Base-by-base conservation (phyloP, 2,888 invertebrate genomes). In the Balanococcus diminutus region DNA sequence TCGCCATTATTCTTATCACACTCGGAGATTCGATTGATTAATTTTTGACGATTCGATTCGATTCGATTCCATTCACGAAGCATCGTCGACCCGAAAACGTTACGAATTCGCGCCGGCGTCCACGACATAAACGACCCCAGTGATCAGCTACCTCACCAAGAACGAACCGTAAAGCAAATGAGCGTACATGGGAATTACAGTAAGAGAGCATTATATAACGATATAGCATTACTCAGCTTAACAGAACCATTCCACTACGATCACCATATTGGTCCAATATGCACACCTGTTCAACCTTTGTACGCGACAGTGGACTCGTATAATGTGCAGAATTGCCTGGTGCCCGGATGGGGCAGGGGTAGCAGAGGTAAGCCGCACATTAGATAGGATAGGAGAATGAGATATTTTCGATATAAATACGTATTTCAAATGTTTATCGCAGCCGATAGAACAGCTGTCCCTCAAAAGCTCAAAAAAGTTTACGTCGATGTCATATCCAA, bases 71-170 rank as follows among this genome's bases (percentile, higher is more conserved):
- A 42, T 42, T 14, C 0, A 42, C 14, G 42, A 3, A 87, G 61
- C 19, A 67, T 42, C 22, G 42, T 81, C 9, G 82, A 87, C 9
- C 81, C 87, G 1, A 61, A 82, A 9, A 81, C 86, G 1, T 81
- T 88, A 36, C 91, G 91, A 88, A 90, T 93, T 3, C 91, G 96
- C 2, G 93, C 94, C 0, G 96, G 96, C 0, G 96, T 96, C 89
- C 96, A 96, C 95, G 96, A 96, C 90, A 94, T 95, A 0, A 95
- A 95, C 0, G 91, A 90, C 0, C 19, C 36, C 5, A 92, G 93
- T 87, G 96, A 96, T 89, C 90, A 94, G 9, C 91, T 92, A 85
- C 93, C 92, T 0, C 93, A 92, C 88, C 93, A 94, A 89, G 95
- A 95, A 89, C 90, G 92, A 51, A 87, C 89, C 0, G 93, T 93